Evolutionary conservation across 2,888 invertebrate genomes (phyloP).

Genomic region (Perizoma flavofasciatum): DNA sequence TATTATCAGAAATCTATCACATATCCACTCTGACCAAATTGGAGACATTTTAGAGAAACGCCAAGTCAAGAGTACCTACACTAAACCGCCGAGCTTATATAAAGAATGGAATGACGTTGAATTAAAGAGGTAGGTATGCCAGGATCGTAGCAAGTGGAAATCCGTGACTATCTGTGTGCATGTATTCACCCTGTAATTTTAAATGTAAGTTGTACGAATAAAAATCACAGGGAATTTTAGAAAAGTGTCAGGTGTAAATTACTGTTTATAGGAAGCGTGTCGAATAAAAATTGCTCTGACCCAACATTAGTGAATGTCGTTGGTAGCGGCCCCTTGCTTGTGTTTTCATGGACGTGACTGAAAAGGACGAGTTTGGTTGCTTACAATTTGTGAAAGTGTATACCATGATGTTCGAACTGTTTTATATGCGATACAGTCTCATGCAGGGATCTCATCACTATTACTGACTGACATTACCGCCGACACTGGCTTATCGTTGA

Average conservation of each 20-base stretch:
- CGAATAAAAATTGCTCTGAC: constrained; percentile 40
- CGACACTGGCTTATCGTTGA: too few species aligned
- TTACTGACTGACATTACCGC: too few species aligned
- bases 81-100: too few species aligned
- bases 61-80: too few species aligned
- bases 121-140: too few species aligned
- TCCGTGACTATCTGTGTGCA: too few species aligned
- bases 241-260: constrained; percentile 36
- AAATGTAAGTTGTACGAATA: constrained; percentile 25
- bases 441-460: not conserved
- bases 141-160: too few species aligned
- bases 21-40: too few species aligned
- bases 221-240: constrained; percentile 24
- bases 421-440: not conserved
- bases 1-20: too few species aligned
- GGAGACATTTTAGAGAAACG: too few species aligned
- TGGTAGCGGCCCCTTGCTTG: constrained; percentile 3
- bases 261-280: constrained; percentile 38
- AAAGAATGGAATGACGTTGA: too few species aligned
- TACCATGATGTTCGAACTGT: not conserved
- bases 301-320: constrained; percentile 22
- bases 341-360: constrained; percentile 8
- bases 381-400: not conserved
- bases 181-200: constrained; percentile 19
- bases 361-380: not conserved